Evolutionary conservation across 2,888 invertebrate genomes (phyloP), one percentile per base, ranked within the genome.

Genomic region (Enchytraeus crypticus): DNA sequence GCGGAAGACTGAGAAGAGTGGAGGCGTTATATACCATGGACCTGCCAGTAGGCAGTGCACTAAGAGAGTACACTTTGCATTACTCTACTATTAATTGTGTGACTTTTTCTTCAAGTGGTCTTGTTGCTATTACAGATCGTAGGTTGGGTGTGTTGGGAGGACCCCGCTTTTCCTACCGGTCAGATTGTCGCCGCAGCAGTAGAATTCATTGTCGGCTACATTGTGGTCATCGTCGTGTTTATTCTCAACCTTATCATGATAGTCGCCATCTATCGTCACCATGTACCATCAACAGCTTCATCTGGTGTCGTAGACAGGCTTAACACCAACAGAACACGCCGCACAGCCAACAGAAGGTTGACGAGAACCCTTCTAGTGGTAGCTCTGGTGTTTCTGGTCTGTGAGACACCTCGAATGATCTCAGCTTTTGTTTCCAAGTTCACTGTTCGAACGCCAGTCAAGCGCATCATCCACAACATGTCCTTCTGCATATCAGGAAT

Each of bases 381-480:
- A 8, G 65, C 62, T 18, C n/a, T 61, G 30, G 43, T 65, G 5
- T 65, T 65, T 43, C 21, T 65, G 3, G 57, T 64, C n/a, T 63
- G 65, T 30, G 65, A 65, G 32, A 65, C 62, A 29, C 65, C 65
- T 18, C 21, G 61, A n/a, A 59, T 63, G 14, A 63, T 63, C 43
- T n/a, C 56, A 4, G 51, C 62, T 14, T 34, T 64, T 23, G 29
- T 64, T 4, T 56, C 47, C 26, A 27, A 46, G 21, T 60, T 62
- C 46, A 14, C 51, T n/a, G 14, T 5, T 18, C 34, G 60, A n/a
- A 64, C 62, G n/a, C 47, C 53, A 18, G 5, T 47, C 53, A 30
- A 30, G 2, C 27, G 64, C 8, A 60, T 63, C 43, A 38, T 62
- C 32, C 60, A 63, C 33, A 65, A 65, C 30, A 14, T 54, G 29